phyloP scores from a whole-genome alignment of 2,888 invertebrate genomes.

The Quadriops clusia region DNA sequence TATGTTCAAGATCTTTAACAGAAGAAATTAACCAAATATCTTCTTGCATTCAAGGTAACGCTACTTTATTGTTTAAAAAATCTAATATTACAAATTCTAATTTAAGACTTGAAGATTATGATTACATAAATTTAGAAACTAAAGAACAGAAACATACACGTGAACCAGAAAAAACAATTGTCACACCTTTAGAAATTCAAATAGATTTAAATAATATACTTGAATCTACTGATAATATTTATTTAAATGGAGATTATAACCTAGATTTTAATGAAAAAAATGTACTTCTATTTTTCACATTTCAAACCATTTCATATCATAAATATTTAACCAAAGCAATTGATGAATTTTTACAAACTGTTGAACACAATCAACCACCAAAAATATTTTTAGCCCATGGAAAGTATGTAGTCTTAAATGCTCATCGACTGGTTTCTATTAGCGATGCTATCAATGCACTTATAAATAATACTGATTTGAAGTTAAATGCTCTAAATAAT shows the following conservation, averaged over 20 bases:
- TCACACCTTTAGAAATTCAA: too few species aligned
- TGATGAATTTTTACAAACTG: constrained; percentile 81
- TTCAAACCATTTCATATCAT: constrained; percentile 76
- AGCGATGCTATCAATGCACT: constrained; percentile 89
- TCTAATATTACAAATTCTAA: constrained; percentile 35
- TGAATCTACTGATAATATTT: too few species aligned
- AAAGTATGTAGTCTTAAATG: constrained; percentile 88
- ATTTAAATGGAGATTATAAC: constrained; percentile 37
- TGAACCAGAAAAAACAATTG: too few species aligned
- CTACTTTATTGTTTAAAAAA: constrained; percentile 56
- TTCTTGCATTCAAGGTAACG: constrained; percentile 79
- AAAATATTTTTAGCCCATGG: constrained; percentile 87
- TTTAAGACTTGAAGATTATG: constrained; percentile 75
- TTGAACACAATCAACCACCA: constrained; percentile 88
- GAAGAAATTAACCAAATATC: constrained; percentile 83
- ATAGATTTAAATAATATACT: constrained; percentile 41
- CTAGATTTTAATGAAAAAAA: constrained; percentile 71
- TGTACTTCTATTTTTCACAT: constrained; percentile 75
- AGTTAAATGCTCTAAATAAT: constrained; percentile 59
- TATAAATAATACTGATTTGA: constrained; percentile 60
- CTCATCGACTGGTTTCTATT: constrained; percentile 86
- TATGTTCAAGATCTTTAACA: constrained; percentile 74
- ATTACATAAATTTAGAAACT: constrained; percentile 78
- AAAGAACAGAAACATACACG: constrained; percentile 61
- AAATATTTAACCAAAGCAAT: constrained; percentile 78